Percentiles rank a stretch among this genome's conserved stretches.
phyloP scores from a whole-genome alignment of 1,140 invertebrate species.

The Brachionus plicatilis region DNA sequence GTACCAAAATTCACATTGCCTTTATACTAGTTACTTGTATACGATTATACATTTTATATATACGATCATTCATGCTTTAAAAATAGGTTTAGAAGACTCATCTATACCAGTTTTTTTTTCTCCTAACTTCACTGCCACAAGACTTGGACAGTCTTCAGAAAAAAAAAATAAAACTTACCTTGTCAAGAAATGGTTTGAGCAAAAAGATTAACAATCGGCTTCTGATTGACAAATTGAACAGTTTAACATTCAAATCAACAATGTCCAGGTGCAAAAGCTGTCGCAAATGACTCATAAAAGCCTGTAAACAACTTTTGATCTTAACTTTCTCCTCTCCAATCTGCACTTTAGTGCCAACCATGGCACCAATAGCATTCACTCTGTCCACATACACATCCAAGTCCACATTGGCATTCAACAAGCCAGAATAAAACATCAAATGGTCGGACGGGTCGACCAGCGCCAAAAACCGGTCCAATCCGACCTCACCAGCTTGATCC shows the following conservation, averaged over 20 bases:
- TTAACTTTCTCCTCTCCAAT: neutral
- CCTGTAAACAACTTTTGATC: neutral
- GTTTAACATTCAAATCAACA: neutral
- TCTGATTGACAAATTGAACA: constrained; percentile 8
- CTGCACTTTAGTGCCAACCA: neutral
- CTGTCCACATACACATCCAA: neutral
- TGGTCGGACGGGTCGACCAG: neutral
- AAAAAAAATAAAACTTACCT: neutral
- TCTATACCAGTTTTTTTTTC: no score
- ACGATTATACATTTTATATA: no score
- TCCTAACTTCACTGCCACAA: no score
- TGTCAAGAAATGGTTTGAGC: neutral
- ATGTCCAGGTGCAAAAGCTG: neutral
- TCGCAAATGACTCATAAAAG: neutral
- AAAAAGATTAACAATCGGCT: neutral
- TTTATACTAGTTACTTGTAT: no score
- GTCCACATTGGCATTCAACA: neutral
- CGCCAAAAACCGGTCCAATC: neutral
- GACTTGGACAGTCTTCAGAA: no score
- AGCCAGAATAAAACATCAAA: neutral
- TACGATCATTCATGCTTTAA: no score
- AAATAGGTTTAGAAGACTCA: no score
- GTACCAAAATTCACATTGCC: no score
- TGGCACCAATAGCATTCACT: no score
- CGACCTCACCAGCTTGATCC: neutral